Percentiles rank a stretch among this genome's conserved stretches.
phyloP scores from a whole-genome alignment of 2,888 invertebrate species.

The Listrodromus nycthemerus region DNA sequence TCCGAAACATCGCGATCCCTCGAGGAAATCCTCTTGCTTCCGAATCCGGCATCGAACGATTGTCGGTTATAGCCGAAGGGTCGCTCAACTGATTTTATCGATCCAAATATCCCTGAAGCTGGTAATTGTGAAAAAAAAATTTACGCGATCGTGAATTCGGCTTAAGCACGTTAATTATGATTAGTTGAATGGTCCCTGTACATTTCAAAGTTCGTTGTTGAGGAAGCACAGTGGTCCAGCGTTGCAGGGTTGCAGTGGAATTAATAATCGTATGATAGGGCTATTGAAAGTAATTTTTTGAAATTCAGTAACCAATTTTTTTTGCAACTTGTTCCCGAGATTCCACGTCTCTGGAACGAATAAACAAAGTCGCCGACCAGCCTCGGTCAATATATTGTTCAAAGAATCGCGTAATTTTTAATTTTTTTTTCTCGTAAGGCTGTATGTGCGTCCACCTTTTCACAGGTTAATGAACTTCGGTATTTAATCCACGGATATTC shows the following conservation, averaged over 20 bases:
- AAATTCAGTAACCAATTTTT: neutral
- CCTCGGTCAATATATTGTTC: neutral
- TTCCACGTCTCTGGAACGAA: neutral
- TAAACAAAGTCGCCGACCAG: neutral
- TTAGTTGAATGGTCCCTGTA: neutral
- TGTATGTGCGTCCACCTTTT: neutral
- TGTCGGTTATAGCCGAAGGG: neutral
- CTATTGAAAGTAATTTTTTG: neutral
- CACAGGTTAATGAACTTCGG: neutral
- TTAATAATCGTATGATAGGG: neutral
- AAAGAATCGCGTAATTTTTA: neutral
- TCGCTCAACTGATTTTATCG: neutral
- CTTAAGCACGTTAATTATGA: neutral
- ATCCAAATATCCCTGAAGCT: neutral
- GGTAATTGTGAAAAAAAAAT: neutral
- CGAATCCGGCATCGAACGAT: neutral
- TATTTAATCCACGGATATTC: neutral
- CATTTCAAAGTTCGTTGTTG: conserved; percentile 9
- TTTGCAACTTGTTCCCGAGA: neutral
- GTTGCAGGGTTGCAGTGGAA: neutral
- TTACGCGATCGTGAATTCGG: neutral
- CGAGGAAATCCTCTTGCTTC: conserved; percentile 12
- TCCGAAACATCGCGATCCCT: conserved; percentile 61
- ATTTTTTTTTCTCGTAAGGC: neutral
- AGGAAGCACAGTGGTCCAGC: neutral